Evolutionary conservation across 2,888 invertebrate species (phyloP), one percentile per base, ranked within the genome.

Genomic region (Drosophila pegasa): DNA sequence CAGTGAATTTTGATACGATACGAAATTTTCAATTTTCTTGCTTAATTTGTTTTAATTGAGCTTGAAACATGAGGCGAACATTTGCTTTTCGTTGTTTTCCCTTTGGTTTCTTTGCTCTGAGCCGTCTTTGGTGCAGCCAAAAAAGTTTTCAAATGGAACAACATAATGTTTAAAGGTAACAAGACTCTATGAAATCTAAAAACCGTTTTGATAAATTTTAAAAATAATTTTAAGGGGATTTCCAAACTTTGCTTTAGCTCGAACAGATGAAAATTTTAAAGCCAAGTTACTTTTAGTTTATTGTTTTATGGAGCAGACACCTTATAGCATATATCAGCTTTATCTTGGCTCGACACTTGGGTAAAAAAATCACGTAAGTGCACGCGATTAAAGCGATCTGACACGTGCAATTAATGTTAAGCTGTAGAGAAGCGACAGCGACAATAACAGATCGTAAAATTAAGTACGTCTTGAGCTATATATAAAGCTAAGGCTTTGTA

Each of bases 41-140:
- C 74, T 87, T 84, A 78, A 84, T 87, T 87, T 84, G 74, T 75
- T 79, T 87, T 87, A 85, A 85, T 87, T 87, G 86, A 81, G 88
- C 86, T 71, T 75, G 79, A 80, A 84, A 84, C 66, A 80, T 67
- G 71, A 76, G 65, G 63, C 55, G 71, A 74, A 83, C 75, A 75
- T 75, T 76, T 68, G 64, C 52, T 52, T 58, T 55, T 41, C 9
- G 43, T 25, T 55, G 37, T 52, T 45, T 35, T 67, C 41, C 27
- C 16, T 48, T 50, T 55, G 29, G 2, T 45, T 12, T 35, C 22
- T 35, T 50, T 35, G 8, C n/a, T 35, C n/a, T 22, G 10, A 8
- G 14, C 20, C 33, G 54, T 9, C 14, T 55, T 57, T 55, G 12
- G 2, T 29, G 31, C 22, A 41, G 45, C 43, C 38, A 14, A 43